These are phyloP conservation scores for Chrysaora quinquecirrha DNA, from an alignment of 30 jellyfish, hydroid and myxozoan genomes.

Conservation along the genomic window DNA sequence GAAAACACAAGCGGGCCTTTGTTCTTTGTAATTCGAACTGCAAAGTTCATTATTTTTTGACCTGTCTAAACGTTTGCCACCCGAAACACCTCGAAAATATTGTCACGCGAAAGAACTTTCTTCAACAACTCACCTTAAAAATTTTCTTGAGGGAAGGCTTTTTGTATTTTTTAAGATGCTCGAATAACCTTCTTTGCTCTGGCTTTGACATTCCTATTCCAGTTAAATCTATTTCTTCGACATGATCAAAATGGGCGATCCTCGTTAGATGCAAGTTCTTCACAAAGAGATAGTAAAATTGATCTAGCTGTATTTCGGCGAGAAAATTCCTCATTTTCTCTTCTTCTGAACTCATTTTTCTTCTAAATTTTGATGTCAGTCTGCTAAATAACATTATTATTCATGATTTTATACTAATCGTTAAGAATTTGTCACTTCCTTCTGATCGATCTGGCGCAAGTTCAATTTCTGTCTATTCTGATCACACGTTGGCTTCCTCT, in stretches of 20 bases:
- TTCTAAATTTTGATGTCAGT: background rate
- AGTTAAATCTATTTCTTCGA: slow-evolving; percentile 76
- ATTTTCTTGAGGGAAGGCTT: slow-evolving; percentile 44
- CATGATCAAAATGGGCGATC: slow-evolving; percentile 87
- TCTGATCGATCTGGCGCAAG: background rate
- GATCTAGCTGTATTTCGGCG: slow-evolving; percentile 84
- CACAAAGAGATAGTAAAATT: slow-evolving; percentile 57
- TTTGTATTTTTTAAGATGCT: slow-evolving; percentile 66
- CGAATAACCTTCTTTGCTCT: slow-evolving; percentile 87
- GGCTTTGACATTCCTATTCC: slow-evolving; percentile 95
- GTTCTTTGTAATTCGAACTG: too few relatives aligned
- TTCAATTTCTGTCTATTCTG: background rate
- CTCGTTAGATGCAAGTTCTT: slow-evolving; percentile 80
- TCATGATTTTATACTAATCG: background rate
- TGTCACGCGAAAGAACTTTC: slow-evolving; percentile 4
- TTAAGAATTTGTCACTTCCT: too few relatives aligned
- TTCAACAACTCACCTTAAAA: slow-evolving; percentile 36
- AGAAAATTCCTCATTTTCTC: slow-evolving; percentile 73
- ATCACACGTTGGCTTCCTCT: slow-evolving; percentile 18
- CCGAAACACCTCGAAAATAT: too few relatives aligned
- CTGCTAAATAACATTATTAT: background rate
- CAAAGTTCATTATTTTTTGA: too few relatives aligned
- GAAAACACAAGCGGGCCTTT: too few relatives aligned
- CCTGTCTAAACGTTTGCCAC: too few relatives aligned
- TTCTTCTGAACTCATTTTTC: slow-evolving; percentile 61